Base-by-base conservation (phyloP, 2,113 vertebrate species). In the Thomomys bottae region DNA sequence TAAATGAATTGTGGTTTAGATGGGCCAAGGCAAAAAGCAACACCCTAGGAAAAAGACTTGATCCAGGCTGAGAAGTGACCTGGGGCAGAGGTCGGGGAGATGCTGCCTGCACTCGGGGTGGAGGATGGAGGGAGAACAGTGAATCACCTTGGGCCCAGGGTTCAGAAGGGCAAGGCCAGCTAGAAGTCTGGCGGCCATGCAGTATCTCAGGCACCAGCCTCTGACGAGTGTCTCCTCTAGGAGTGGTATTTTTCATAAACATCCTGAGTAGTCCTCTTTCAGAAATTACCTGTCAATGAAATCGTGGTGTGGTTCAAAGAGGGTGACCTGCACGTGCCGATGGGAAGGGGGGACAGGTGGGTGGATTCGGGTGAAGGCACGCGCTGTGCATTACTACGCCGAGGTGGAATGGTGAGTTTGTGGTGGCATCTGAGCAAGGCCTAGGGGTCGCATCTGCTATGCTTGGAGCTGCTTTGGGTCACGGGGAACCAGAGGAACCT, bases 131-230 rank as follows among this genome's bases (percentile, higher is more conserved):
- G 32, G 77, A 75, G 38, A 10, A 70, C 30, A n/a, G 23, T n/a
- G 34, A 77, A 40, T 34, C 12, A 18, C 20, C 17, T 34, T 18
- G 17, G 15, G 20, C 0, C 9, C 57, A 28, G 4, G n/a, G 3
- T 3, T 21, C 20, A 28, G 42, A 24, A 67, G 23, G 38, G 21
- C 8, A 15, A 6, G 26, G 1, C 42, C 12, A 18, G 70, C 49
- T n/a, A 40, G 70, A 21, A 21, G 4, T 57, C n/a, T 24, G 0
- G 26, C 11, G n/a, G 6, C 38, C 40, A 0, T 21, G 70, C 4
- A 6, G 0, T 57, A 57, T 12, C 59, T 18, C 14, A 67, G 63
- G 66, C 77, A 7, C 26, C 28, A n/a, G 32, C 32, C 32, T 49
- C 21, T 34, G 24, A 2, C 40, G 42, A 54, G 5, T 61, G 10